These are phyloP conservation scores for Pao palembangensis DNA, from an alignment of 2,113 vertebrate genomes.

Conservation along the genomic window DNA sequence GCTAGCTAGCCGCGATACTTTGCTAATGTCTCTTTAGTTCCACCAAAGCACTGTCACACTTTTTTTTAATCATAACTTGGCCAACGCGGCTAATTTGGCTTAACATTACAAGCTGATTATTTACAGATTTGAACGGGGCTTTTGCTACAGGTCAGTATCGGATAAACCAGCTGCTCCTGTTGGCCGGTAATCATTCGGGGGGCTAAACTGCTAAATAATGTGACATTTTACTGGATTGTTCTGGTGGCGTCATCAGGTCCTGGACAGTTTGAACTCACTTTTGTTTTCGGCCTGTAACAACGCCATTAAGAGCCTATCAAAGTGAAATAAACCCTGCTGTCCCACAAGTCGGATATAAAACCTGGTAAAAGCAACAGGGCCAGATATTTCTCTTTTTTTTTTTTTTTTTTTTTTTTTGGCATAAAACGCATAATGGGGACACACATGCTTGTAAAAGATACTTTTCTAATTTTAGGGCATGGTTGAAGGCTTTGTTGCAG, in stretches of 20 bases:
- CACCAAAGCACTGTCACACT: neutral
- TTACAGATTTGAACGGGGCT: neutral
- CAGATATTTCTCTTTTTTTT: too few species aligned
- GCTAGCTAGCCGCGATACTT: neutral
- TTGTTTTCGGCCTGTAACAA: conserved; percentile 2
- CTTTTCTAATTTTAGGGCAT: neutral
- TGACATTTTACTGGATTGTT: too few species aligned
- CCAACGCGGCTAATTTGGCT: conserved; percentile 2
- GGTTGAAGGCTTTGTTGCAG: neutral
- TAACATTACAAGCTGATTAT: conserved; percentile 8
- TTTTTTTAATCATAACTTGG: neutral
- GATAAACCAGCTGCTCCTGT: neutral
- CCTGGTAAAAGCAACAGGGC: too few species aligned
- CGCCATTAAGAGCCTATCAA: conserved; percentile 13
- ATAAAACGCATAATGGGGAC: too few species aligned
- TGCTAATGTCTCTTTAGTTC: neutral
- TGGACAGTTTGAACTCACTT: neutral
- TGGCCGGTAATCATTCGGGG: neutral
- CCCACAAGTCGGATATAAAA: neutral
- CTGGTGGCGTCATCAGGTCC: neutral
- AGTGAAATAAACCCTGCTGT: neutral
- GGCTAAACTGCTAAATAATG: conserved; percentile 1
- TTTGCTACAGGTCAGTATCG: neutral
- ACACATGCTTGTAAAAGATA: too few species aligned
- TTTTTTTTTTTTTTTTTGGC: too few species aligned